A percentile compares a stretch with the other conserved stretches of the same genome.
These are phyloP conservation scores for Ramazzottius varieornatus DNA, from an alignment of 2,888 invertebrate species.

Conservation along the genomic window DNA sequence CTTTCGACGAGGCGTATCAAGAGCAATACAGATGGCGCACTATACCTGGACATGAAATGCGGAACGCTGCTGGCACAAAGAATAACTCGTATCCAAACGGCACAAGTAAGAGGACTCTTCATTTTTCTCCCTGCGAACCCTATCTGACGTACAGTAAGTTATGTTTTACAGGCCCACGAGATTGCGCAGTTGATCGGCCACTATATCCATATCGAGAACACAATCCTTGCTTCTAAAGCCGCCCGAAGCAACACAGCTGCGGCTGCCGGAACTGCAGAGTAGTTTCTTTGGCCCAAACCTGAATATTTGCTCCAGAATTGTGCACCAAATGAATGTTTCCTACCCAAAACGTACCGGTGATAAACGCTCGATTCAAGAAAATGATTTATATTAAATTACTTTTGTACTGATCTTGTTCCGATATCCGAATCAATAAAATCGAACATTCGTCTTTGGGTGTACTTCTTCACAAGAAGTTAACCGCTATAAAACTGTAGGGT, in stretches of 20 bases:
- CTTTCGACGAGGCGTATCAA: conserved; percentile 74
- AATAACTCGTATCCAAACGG: conserved; percentile 77
- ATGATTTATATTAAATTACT: no score
- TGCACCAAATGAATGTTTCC: no score
- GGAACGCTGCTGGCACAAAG: conserved; percentile 84
- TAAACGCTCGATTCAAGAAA: background rate
- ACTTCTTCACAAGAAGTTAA: no score
- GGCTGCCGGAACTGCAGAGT: background rate
- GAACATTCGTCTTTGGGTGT: no score
- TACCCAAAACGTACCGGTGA: background rate
- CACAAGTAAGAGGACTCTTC: conserved; percentile 28
- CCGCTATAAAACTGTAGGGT: background rate
- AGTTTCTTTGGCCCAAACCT: no score
- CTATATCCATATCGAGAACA: conserved; percentile 60
- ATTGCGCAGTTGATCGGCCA: conserved; percentile 81
- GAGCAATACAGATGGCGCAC: conserved; percentile 54
- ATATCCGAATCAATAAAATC: no score
- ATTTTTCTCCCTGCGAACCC: background rate
- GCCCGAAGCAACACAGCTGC: background rate
- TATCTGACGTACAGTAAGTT: background rate
- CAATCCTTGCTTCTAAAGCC: background rate
- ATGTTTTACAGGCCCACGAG: conserved; percentile 63
- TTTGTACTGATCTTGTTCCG: no score
- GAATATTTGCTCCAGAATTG: no score
- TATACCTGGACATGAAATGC: conserved; percentile 84